Conservation (phyloP, 2,797 vertebrate species). For the Zenarchopterus dispar region DNA sequence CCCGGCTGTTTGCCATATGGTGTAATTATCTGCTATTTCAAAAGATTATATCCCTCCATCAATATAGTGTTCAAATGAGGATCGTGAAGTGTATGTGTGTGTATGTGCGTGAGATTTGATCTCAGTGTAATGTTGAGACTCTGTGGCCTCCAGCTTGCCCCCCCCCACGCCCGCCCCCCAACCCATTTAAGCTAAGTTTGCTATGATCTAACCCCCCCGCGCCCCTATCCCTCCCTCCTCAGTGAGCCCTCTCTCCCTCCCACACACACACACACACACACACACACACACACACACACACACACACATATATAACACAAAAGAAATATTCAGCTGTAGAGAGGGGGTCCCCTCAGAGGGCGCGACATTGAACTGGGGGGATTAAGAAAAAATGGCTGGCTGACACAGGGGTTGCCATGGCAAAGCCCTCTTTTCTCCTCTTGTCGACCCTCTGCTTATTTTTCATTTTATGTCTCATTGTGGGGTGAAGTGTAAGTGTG, state of each 20-base stretch:
- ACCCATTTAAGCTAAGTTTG: slow-evolving; percentile 66
- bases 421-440: slow-evolving; percentile 70
- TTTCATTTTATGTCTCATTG: slow-evolving; percentile 73
- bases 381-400: slow-evolving; percentile 82
- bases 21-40: slow-evolving; percentile 75
- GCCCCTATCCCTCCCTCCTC: slow-evolving; percentile 34
- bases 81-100: slow-evolving; percentile 18
- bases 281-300: slow-evolving; percentile 34
- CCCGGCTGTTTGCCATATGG: slow-evolving; percentile 73
- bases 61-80: slow-evolving; percentile 55
- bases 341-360: slow-evolving; percentile 73
- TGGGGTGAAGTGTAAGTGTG: slow-evolving; percentile 53
- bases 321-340: slow-evolving; percentile 81
- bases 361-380: slow-evolving; percentile 75
- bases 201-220: slow-evolving; percentile 58
- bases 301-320: slow-evolving; percentile 68
- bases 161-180: slow-evolving; percentile 2
- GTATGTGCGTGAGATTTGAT: slow-evolving; percentile 52
- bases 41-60: slow-evolving; percentile 73
- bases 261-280: slow-evolving; percentile 34
- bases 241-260: slow-evolving; percentile 35
- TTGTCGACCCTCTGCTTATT: slow-evolving; percentile 67
- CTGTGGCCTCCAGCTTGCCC: slow-evolving; percentile 60
- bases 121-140: slow-evolving; percentile 72
- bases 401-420: slow-evolving; percentile 83